Base-by-base conservation (phyloP, 2,797 vertebrate species). In the Distichodus sexfasciatus region DNA sequence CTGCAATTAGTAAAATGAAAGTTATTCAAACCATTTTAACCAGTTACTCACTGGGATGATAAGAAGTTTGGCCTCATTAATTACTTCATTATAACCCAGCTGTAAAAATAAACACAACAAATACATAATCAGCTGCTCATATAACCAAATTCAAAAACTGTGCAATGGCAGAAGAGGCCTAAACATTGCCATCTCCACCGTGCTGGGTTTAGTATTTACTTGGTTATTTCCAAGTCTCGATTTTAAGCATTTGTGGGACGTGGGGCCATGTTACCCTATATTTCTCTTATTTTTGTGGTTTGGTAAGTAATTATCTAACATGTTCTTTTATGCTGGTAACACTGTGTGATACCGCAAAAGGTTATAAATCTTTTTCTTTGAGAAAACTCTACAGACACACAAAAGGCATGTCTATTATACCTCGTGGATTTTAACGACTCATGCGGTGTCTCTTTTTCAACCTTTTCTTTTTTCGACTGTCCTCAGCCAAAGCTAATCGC, bases 261-360 rank as follows among this genome's bases (percentile, higher is more conserved):
- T 40, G 26, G 15, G 43, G 31, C 57, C 40, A 6, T 47, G 12
- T 47, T 41, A 29, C 12, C 24, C 28, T 26, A 17, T 29, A 64
- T 44, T 71, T 68, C 15, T 53, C 40, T 36, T n/a, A 53, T 17
- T 61, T 65, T 41, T 24, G 36, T 26, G 64, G 69, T 69, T 75
- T 53, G 26, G 35, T 75, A 65, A 10, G 23, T 66, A 80, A 75
- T 80, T 75, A 77, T 48, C 73, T 28, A 64, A 77, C 63, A 47
- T 64, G 69, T 54, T 64, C 67, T 11, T 67, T 63, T 35, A 61
- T 57, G 21, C 35, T 67, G 54, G 66, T 71, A 74, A 74, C 51
- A 63, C 50, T 51, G 63, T 54, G 50, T 46, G 57, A 51, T 31
- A 74, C 67, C 29, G 67, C 67, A 71, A 31, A 70, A 69, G 50